A percentile compares a stretch with the other conserved stretches of the same genome.
These are phyloP conservation scores for Melanotaenia boesemani DNA, from an alignment of 2,797 vertebrate genomes.

Conservation along the genomic window DNA sequence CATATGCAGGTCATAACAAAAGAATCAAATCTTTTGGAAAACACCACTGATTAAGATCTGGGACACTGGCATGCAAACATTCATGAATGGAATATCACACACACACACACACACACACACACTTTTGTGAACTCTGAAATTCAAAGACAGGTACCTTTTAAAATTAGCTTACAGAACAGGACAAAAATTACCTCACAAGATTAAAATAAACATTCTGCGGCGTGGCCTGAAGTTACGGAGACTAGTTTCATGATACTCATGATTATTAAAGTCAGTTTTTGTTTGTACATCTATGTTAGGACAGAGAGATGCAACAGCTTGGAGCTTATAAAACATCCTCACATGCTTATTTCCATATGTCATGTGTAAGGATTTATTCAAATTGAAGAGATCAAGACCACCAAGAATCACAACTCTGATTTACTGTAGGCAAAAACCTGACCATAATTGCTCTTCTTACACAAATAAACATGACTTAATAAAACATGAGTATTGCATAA, in stretches of 20 bases:
- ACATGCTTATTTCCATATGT: neutral
- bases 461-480: neutral
- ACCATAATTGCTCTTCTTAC: neutral
- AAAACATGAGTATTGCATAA: neutral
- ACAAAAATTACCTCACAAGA: no score
- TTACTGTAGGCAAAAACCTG: neutral
- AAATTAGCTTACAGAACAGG: no score
- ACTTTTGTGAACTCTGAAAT: slow-evolving; percentile 26
- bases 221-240: no score
- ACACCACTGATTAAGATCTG: slow-evolving; percentile 59
- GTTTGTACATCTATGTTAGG: no score
- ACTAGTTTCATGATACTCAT: no score
- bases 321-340: slow-evolving; percentile 17
- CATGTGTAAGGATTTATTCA: neutral
- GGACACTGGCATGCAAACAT: slow-evolving; percentile 46
- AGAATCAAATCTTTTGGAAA: slow-evolving; percentile 44
- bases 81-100: slow-evolving; percentile 47
- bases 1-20: slow-evolving; percentile 49
- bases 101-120: neutral
- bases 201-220: no score
- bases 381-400: neutral
- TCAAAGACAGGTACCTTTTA: no score
- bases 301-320: no score
- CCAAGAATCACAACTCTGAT: neutral
- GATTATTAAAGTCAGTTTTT: no score